A percentile compares a stretch with the other conserved stretches of the same genome.
phyloP scores from a whole-genome alignment of 2,797 vertebrate species.

The Pseudochaenichthys georgianus region DNA sequence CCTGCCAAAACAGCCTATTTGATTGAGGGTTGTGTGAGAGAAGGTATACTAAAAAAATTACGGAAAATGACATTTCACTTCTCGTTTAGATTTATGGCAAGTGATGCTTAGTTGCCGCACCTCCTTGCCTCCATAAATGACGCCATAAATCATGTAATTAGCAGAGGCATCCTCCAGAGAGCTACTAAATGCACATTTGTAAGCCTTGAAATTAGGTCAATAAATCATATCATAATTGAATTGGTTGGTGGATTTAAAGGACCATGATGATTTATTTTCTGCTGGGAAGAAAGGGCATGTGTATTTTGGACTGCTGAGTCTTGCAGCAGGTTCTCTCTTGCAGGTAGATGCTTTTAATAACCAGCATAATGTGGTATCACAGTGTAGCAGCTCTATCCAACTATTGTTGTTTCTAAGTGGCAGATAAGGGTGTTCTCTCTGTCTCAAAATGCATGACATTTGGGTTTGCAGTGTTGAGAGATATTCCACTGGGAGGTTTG shows the following conservation, averaged over 20 bases:
- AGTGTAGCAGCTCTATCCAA: constrained; percentile 43
- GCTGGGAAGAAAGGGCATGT: constrained; percentile 25
- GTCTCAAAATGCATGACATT: constrained; percentile 51
- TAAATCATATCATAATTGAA: constrained; percentile 59
- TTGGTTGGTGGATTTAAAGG: constrained; percentile 61
- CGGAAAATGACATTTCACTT: constrained; percentile 46
- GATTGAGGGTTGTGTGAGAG: constrained; percentile 40
- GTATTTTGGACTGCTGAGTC: not conserved
- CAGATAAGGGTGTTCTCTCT: constrained; percentile 53
- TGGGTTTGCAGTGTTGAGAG: constrained; percentile 38
- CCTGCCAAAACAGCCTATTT: constrained; percentile 27
- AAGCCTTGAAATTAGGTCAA: constrained; percentile 56
- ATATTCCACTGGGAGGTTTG: constrained; percentile 43
- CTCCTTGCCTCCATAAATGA: constrained; percentile 50
- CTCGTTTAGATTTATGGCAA: constrained; percentile 66
- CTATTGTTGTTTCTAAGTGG: constrained; percentile 68
- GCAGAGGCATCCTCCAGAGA: constrained; percentile 43
- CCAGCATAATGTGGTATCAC: not conserved
- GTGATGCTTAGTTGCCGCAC: constrained; percentile 30
- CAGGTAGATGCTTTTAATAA: constrained; percentile 39
- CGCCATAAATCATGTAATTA: constrained; percentile 73
- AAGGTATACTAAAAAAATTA: constrained; percentile 38
- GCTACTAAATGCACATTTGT: constrained; percentile 38
- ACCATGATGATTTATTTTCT: constrained; percentile 56
- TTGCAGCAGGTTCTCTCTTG: constrained; percentile 41